phyloP scores from a whole-genome alignment of 2,888 invertebrate genomes.

The Hypomecis punctinalis region DNA sequence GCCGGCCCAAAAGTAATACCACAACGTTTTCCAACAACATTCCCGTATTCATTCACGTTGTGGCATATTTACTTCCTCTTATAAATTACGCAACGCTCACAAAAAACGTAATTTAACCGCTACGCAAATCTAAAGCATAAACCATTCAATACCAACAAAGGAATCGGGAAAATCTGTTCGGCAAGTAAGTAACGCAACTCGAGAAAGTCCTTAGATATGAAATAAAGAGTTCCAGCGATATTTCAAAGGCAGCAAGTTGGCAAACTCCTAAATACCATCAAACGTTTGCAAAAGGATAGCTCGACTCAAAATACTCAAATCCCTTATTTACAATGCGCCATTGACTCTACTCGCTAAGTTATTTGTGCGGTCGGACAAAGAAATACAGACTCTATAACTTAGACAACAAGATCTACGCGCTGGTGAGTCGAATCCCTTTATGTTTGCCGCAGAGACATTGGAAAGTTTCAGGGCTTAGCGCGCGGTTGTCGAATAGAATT shows the following conservation, averaged over 20 bases:
- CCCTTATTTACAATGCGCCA: conserved; percentile 47
- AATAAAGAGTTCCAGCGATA: conserved; percentile 32
- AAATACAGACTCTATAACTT: conserved; percentile 25
- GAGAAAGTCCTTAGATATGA: conserved; percentile 23
- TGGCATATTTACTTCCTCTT: not conserved
- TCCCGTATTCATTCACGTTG: conserved; percentile 5
- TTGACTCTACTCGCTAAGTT: conserved; percentile 39
- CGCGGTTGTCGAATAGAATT: conserved; percentile 45
- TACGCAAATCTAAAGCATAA: conserved; percentile 11
- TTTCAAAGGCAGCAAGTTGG: conserved; percentile 43
- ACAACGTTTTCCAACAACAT: conserved; percentile 7
- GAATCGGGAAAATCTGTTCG: conserved; percentile 1
- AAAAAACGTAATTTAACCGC: conserved; percentile 3
- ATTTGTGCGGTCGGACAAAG: conserved; percentile 20
- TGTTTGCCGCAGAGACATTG: conserved; percentile 35
- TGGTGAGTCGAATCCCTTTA: conserved; percentile 20
- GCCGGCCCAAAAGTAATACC: conserved; percentile 13
- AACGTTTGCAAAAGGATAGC: conserved; percentile 44
- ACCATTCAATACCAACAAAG: conserved; percentile 14
- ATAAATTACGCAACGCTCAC: not conserved
- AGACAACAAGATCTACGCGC: conserved; percentile 19
- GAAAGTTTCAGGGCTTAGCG: conserved; percentile 36
- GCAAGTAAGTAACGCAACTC: conserved; percentile 19
- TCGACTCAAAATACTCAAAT: conserved; percentile 30
- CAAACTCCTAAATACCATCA: conserved; percentile 56